Evolutionary conservation across 1,140 invertebrate genomes (phyloP).

Genomic region (Aricia agestis): DNA sequence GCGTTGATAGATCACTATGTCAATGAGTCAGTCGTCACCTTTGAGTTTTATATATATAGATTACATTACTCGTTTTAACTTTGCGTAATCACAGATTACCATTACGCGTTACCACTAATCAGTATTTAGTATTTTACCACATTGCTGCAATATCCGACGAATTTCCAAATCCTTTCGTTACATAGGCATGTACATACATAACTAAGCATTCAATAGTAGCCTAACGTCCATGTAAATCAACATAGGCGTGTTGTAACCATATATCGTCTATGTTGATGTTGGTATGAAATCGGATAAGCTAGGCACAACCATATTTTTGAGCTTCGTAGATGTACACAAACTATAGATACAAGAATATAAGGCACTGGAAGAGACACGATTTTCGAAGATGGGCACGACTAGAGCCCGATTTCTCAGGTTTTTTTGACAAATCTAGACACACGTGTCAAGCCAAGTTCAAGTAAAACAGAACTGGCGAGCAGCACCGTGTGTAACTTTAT

Average conservation of each 20-base stretch:
- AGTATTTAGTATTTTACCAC: no score
- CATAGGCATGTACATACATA: not conserved
- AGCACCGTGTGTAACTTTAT: no score
- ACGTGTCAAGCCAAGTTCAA: no score
- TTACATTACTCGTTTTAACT: no score
- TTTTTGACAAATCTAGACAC: no score
- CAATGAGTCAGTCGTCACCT: no score
- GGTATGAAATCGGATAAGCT: not conserved
- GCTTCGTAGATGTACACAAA: not conserved
- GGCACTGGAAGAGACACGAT: not conserved
- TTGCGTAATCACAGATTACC: no score
- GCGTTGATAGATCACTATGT: no score
- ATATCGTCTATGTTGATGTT: not conserved
- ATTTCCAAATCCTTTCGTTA: not conserved
- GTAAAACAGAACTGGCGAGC: no score
- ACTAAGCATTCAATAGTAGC: not conserved
- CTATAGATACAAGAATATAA: not conserved
- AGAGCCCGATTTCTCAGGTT: no score
- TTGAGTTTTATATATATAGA: no score
- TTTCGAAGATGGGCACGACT: not conserved
- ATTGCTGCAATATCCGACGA: not conserved
- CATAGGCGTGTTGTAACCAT: not conserved
- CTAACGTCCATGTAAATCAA: not conserved
- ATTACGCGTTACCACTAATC: no score
- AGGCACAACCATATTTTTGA: not conserved